Percentiles rank a stretch among this genome's conserved stretches.
These are phyloP conservation scores for Agonum fuliginosum DNA, from an alignment of 2,888 invertebrate genomes.

Conservation along the genomic window DNA sequence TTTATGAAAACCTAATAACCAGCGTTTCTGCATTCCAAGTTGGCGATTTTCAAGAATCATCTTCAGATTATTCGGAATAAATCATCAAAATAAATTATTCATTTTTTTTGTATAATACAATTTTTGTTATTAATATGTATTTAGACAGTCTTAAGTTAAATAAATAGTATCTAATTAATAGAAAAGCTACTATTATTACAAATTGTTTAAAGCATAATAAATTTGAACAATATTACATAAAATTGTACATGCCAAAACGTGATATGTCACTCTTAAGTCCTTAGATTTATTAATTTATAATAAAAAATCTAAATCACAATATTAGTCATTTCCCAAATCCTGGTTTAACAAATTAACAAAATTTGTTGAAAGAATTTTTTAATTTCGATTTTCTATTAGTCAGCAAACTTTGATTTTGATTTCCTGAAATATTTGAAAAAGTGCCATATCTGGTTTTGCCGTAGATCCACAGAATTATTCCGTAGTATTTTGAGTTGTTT, in stretches of 20 bases:
- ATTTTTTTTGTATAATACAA: too few species aligned
- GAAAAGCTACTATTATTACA: not conserved
- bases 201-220: not conserved
- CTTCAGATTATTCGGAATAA: too few species aligned
- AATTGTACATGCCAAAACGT: not conserved
- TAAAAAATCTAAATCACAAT: not conserved
- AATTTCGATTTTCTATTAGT: not conserved
- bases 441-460: too few species aligned
- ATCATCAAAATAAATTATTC: too few species aligned
- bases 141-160: not conserved
- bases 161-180: not conserved
- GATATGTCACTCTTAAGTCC: not conserved
- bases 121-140: too few species aligned
- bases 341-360: not conserved
- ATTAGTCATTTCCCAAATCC: not conserved
- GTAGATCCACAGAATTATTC: too few species aligned
- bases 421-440: too few species aligned
- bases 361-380: not conserved
- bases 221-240: not conserved
- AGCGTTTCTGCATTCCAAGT: too few species aligned
- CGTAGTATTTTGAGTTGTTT: too few species aligned
- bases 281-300: not conserved
- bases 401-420: too few species aligned
- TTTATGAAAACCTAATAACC: too few species aligned
- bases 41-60: too few species aligned